Evolutionary conservation across 2,888 invertebrate species (phyloP).

Genomic region (Shargacucullia verbasci): DNA sequence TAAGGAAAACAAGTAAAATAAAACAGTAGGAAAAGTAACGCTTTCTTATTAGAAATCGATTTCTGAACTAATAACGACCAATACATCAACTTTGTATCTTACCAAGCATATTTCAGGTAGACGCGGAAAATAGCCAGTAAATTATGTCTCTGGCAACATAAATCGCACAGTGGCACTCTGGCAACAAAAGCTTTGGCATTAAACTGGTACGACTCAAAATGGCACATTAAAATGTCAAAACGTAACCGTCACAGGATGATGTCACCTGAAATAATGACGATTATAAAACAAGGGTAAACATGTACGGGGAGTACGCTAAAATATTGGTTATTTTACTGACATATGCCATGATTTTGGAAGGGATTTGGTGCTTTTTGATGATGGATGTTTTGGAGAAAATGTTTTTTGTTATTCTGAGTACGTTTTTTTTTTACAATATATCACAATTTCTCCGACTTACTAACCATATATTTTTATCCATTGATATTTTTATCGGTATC

Average conservation of each 20-base stretch:
- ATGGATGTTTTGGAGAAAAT: not conserved
- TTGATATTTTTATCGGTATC: no score
- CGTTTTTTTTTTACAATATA: no score
- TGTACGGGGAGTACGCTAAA: conserved; percentile 14
- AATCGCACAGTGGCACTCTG: conserved; percentile 62
- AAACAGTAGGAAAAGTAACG: conserved; percentile 8
- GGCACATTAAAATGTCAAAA: conserved; percentile 83
- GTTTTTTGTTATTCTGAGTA: no score
- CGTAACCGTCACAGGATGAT: conserved; percentile 60
- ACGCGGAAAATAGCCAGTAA: conserved; percentile 63
- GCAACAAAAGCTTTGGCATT: conserved; percentile 78
- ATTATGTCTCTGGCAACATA: conserved; percentile 71
- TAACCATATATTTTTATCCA: no score
- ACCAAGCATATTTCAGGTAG: conserved; percentile 54
- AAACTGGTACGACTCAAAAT: conserved; percentile 69
- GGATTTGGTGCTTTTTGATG: conserved; percentile 3
- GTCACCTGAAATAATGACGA: conserved; percentile 56
- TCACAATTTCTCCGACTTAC: no score
- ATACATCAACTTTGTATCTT: conserved; percentile 46
- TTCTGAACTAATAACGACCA: conserved; percentile 21
- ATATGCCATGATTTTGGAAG: conserved; percentile 12
- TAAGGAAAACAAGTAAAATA: conserved; percentile 17
- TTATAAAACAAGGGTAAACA: conserved; percentile 45
- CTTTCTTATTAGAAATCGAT: conserved; percentile 19
- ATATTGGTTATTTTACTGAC: conserved; percentile 32